A percentile compares a stretch with the other conserved stretches of the same genome.
Conservation (phyloP, 1,140 invertebrate genomes). For the Metaphire vulgaris region DNA sequence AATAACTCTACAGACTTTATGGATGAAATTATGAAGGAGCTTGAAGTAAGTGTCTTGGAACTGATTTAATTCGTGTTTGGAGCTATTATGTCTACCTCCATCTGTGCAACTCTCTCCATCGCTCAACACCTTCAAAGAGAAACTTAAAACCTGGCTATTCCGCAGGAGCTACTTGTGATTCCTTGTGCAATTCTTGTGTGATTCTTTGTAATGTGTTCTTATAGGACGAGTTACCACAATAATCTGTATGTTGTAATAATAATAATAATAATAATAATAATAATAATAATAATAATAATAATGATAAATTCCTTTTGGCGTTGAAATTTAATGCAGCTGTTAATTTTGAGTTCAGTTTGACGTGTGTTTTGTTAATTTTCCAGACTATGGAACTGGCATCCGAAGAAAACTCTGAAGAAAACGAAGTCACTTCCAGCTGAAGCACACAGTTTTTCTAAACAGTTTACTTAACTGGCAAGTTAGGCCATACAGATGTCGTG, state of each 20-base stretch:
- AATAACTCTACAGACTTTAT: constrained; percentile 58
- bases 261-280: neutral
- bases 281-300: neutral
- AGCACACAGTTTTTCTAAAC: too few species aligned
- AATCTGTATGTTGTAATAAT: neutral
- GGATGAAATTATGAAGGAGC: constrained; percentile 58
- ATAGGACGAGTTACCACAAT: too few species aligned
- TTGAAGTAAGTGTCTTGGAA: constrained; percentile 48
- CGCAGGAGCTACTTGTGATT: too few species aligned
- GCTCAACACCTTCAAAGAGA: neutral
- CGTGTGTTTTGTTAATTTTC: neutral
- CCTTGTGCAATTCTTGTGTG: too few species aligned
- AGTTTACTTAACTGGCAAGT: too few species aligned
- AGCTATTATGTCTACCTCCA: neutral
- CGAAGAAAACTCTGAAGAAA: neutral
- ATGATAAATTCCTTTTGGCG: neutral
- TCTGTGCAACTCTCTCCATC: neutral
- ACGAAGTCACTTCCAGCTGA: neutral
- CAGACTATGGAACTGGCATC: neutral
- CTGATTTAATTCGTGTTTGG: neutral
- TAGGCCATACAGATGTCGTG: too few species aligned
- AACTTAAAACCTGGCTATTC: too few species aligned
- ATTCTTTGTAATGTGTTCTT: too few species aligned
- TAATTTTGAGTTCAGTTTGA: too few species aligned
- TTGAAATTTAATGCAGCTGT: too few species aligned